Conservation (phyloP, 1,140 invertebrate species). For the Limonius californicus region DNA sequence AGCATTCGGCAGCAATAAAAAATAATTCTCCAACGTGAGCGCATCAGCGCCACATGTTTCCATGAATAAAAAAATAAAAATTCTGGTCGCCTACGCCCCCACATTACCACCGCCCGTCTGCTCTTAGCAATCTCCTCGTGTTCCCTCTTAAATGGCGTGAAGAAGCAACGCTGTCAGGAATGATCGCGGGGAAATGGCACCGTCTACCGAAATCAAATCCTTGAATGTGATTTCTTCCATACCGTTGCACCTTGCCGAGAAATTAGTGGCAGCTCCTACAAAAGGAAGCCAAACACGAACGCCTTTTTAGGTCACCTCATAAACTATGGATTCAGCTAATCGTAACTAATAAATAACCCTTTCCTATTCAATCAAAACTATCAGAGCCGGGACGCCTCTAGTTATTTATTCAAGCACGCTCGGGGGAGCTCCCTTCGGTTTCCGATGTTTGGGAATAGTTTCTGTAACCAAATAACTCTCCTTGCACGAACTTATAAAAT, state of each 20-base stretch:
- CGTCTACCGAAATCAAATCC: constrained; percentile 1
- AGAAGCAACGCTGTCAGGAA: neutral
- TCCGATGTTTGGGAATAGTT: too few species aligned
- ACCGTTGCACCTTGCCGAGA: neutral
- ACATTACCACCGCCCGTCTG: neutral
- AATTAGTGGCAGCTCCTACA: neutral
- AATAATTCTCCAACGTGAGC: neutral
- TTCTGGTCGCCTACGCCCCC: neutral
- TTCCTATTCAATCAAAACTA: too few species aligned
- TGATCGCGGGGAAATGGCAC: constrained; percentile 1
- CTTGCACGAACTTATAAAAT: too few species aligned
- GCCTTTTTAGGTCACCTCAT: neutral
- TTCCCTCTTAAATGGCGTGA: neutral
- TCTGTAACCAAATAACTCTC: too few species aligned
- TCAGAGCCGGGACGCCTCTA: too few species aligned
- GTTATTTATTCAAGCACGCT: too few species aligned
- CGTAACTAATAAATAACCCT: too few species aligned
- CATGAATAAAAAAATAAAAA: constrained; percentile 1
- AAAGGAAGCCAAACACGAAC: neutral
- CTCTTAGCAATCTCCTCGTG: neutral
- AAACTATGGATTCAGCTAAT: neutral
- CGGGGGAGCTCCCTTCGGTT: too few species aligned
- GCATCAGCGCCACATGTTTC: neutral
- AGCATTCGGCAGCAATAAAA: neutral
- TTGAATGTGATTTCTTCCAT: neutral